Conservation (phyloP, 2,888 invertebrate species). For the Tolmerus cingulatus region DNA sequence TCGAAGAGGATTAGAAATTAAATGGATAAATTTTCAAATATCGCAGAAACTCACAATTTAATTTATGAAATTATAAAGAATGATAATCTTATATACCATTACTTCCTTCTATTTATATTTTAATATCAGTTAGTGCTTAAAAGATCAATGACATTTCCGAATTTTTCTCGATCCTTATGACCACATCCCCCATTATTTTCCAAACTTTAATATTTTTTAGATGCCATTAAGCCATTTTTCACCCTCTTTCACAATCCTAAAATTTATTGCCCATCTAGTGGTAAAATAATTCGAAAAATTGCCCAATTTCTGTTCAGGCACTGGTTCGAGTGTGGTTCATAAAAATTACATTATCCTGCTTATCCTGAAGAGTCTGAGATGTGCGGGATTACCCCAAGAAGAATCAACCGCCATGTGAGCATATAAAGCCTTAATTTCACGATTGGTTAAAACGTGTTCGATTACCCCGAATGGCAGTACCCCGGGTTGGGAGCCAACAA, state of each 20-base stretch:
- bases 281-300: neutral
- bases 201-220: neutral
- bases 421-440: slow-evolving; percentile 38
- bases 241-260: neutral
- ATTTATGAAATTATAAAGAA: too few species aligned
- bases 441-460: slow-evolving; percentile 38
- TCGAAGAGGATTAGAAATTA: too few species aligned
- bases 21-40: too few species aligned
- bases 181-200: neutral
- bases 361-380: neutral
- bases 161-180: neutral
- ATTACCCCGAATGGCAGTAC: neutral
- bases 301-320: neutral
- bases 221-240: neutral
- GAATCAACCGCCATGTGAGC: neutral
- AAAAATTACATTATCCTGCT: slow-evolving; percentile 32
- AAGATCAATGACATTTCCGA: neutral
- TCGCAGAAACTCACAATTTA: neutral
- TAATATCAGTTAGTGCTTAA: neutral
- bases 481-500: neutral
- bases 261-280: neutral
- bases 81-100: too few species aligned
- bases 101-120: neutral
- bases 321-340: slow-evolving; percentile 5
- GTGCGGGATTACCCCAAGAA: neutral